Conservation (phyloP, 2,888 invertebrate genomes). For the Scaptodrosophila latifasciaeformis region DNA sequence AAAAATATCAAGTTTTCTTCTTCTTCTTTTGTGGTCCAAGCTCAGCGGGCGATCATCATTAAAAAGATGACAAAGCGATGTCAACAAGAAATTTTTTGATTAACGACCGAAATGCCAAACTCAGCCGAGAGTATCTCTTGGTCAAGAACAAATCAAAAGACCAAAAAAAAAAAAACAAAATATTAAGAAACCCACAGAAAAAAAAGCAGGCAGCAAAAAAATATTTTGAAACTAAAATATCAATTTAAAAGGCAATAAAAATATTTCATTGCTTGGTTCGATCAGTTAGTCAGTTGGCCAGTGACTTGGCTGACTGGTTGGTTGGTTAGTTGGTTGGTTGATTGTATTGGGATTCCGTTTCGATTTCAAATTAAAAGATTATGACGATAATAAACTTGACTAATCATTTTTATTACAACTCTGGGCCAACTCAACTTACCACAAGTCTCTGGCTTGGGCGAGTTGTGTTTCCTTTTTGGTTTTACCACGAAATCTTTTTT, state of each 20-base stretch:
- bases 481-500: conserved; percentile 42
- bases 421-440: conserved; percentile 1
- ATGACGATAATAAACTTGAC: conserved; percentile 68
- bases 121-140: conserved; percentile 27
- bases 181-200: background rate
- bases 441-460: too few relatives aligned
- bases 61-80: conserved; percentile 63
- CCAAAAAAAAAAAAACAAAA: conserved; percentile 7
- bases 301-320: background rate
- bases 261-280: conserved; percentile 49
- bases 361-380: conserved; percentile 68
- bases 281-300: too few relatives aligned
- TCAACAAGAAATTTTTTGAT: conserved; percentile 65
- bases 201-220: conserved; percentile 45
- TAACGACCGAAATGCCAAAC: conserved; percentile 49
- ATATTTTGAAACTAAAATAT: conserved; percentile 56
- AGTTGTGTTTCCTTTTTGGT: conserved; percentile 31
- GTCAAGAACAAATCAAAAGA: conserved; percentile 5
- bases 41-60: conserved; percentile 56
- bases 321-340: background rate
- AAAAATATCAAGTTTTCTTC: too few relatives aligned
- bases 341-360: conserved; percentile 51
- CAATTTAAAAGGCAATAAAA: conserved; percentile 63
- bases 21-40: too few relatives aligned
- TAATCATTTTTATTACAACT: conserved; percentile 66